Evolutionary conservation across 2,113 vertebrate genomes (phyloP), one percentile per base, ranked within the genome.

Genomic region (human): DNA sequence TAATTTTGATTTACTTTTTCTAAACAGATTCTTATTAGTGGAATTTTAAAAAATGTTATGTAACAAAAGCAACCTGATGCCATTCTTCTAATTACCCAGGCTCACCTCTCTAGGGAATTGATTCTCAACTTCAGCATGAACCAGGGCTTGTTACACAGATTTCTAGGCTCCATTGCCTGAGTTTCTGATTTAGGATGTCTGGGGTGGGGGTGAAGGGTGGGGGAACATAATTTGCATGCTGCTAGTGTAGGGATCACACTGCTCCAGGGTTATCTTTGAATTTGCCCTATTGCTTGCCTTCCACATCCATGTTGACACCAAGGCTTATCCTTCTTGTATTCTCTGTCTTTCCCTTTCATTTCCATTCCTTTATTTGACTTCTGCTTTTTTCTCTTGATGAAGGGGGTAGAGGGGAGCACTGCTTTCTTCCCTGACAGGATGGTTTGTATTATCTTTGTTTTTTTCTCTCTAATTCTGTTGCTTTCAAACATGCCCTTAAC

Each of bases 1-100:
- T 59, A 93, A 95, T 16, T 82, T 57, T 93, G 59, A 18, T 81
- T 95, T 86, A 66, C 45, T 92, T 64, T 89, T 89, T 64, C 73
- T 38, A 87, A 87, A 73, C 8, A 75, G 72, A 52, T 86, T 81
- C 72, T 76, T 94, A 59, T 35, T 52, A 89, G 66, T 82, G 12
- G 45, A 82, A 68, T 89, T 96, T 85, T 86, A 38, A 83, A 90
- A 43, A 48, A 50, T 16, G 40, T 59, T 70, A 45, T 6, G 1
- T 80, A 89, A 68, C 12, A 59, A 81, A 88, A 81, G 48, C 78
- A 66, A 72, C 25, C 72, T 38, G 66, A 89, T 70, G 43, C 38
- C 9, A 30, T 78, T 30, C 22, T 80, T 70, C 22, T 48, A 66
- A 76, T 70, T 25, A 13, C 48, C 57, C 13, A 48, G 64, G 78